phyloP scores from a whole-genome alignment of 2,797 vertebrate species.

The Sebastes nivosus region DNA sequence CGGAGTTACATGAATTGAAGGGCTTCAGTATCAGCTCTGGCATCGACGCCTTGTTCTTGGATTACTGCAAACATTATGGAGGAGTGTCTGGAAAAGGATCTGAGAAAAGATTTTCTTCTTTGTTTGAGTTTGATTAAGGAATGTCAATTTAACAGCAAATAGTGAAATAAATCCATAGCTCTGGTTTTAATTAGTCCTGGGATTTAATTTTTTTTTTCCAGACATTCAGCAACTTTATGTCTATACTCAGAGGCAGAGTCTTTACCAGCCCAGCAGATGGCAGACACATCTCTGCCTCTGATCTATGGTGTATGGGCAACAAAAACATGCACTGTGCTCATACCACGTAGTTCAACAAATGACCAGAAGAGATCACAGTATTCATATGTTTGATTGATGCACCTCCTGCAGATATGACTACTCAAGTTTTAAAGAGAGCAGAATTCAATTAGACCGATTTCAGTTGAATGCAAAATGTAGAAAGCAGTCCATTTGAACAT shows the following conservation, averaged over 20 bases:
- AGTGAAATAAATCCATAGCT: neutral
- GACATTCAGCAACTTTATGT: neutral
- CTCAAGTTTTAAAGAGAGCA: neutral
- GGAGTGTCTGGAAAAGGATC: neutral
- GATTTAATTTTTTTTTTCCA: neutral
- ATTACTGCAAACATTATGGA: neutral
- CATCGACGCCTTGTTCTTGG: slow-evolving; percentile 28
- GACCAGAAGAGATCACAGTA: slow-evolving; percentile 61
- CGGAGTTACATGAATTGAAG: slow-evolving; percentile 15
- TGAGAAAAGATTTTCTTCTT: neutral
- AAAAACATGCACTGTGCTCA: neutral
- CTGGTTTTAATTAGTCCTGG: neutral
- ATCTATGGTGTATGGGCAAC: neutral
- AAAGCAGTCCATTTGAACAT: neutral
- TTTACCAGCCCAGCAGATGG: slow-evolving; percentile 55
- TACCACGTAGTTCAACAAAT: slow-evolving; percentile 47
- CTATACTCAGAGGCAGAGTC: neutral
- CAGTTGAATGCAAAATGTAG: neutral
- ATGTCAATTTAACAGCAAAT: neutral
- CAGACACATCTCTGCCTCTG: slow-evolving; percentile 20
- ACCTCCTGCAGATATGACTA: neutral
- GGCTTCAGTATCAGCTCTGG: slow-evolving; percentile 45
- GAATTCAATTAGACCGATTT: neutral
- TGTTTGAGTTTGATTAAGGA: neutral
- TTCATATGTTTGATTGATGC: slow-evolving; percentile 9